Evolutionary conservation across 2,113 vertebrate species (phyloP), one percentile per base, ranked within the genome.

Genomic region (Hypomesus transpacificus): DNA sequence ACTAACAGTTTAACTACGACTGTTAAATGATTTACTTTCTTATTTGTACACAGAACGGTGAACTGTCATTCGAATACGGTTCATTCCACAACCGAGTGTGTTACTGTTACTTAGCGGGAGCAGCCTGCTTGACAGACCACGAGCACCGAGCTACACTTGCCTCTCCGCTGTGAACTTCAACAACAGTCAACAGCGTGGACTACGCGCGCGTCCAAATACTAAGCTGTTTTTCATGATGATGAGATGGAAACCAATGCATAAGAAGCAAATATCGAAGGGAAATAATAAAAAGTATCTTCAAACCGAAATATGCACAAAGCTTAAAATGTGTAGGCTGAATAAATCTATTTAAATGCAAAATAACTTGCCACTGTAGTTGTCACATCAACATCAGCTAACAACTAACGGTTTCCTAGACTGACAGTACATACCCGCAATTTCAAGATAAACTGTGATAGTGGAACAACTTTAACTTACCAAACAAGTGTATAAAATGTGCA

Each of bases 401-500:
- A 65, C 39, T 20, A 74, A 71, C 71, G 69, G 59, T 57, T 60
- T 61, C 3, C 57, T 69, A 77, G 74, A 53, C 57, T 73, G 71
- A 83, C 85, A 80, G 82, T 84, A 83, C 78, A 87, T 87, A 85
- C 84, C 81, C 78, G 80, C 68, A 68, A 20, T 26, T 28, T 50
- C 53, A 60, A 39, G 14, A 52, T 20, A 46, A 4, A 50, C 56
- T 13, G 24, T 65, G 77, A 76, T 78, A 81, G 77, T 65, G 83
- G 84, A 83, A 86, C 75, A 62, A 87, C 90, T 92, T 89, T 88
- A 93, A 98, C 96, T 98, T 94, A 97, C 96, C 96, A 92, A 94
- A 94, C 93, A 94, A 94, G 92, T 95, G 94, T 89, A 91, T 91
- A 94, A 94, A 92, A 93, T 90, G 87, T 92, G 94, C 94, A 89